Evolutionary conservation across 2,888 invertebrate genomes (phyloP), one percentile per base, ranked within the genome.

Genomic region (Notodonta ziczac): DNA sequence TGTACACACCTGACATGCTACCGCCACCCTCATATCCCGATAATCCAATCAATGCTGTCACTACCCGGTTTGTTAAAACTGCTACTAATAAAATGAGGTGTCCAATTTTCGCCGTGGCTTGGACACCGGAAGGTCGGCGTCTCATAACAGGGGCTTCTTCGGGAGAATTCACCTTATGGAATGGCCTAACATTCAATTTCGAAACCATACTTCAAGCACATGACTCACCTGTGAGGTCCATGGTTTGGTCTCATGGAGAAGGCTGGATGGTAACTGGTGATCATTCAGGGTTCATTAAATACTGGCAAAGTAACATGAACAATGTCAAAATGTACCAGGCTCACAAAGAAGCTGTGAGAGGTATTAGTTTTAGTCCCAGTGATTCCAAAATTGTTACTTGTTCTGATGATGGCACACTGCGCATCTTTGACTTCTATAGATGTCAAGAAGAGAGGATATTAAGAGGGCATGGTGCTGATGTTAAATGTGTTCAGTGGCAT

Each of bases 181-280:
- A 99, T 94, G 99, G 99, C 42, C 95, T 99, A 40, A 99, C 99
- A n/a, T 99, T 99, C 91, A 99, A 99, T 94, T 99, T 99, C 94
- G 99, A 99, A 94, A 99, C 99, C n/a, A 99, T 99, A 88, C 94
- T 99, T 57, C 99, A 99, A 98, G 99, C 99, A n/a, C 99, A 99
- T 84, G 99, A 99, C 88, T 97, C 98, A 70, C 98, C 99, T 12
- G 99, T 99, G n/a, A 95, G 99, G 72, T 98, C 99, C 60, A 99
- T 99, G 99, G 97, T 98, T 56, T 99, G 99, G 99, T 99, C 99
- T 59, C 98, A 99, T 91, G 99, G 98, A 82, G 99, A 99, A 94
- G 97, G 97, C 78, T 99, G 99, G 99, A 99, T 99, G 98, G 98
- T 99, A 66, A 99, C 99, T 0, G 99, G 98, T 32, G 99, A 99